Base-by-base conservation (phyloP, 1,140 invertebrate species). In the Coelopa frigida region DNA sequence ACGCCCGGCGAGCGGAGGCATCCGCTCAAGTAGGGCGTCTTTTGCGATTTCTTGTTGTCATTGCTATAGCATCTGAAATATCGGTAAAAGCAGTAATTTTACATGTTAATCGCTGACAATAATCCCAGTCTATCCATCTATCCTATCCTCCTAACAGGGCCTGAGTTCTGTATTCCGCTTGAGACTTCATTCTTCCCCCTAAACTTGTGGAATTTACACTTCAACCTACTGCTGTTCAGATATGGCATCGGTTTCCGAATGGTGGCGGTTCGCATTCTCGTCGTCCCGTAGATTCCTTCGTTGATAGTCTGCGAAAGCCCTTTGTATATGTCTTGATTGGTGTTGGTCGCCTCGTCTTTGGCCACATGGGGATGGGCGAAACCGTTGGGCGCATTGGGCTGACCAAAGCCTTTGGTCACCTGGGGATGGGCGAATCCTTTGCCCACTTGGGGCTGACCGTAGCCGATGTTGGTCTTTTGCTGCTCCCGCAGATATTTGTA, bases 141-240 rank as follows among this genome's bases (percentile, higher is more conserved):
- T n/a, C 27, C 27, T 29, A 29, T 29, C 27, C 27, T 7, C 7
- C n/a, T n/a, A n/a, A n/a, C n/a, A n/a, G n/a, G n/a, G n/a, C n/a
- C n/a, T n/a, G n/a, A n/a, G n/a, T n/a, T n/a, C n/a, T n/a, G n/a
- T n/a, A n/a, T n/a, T n/a, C n/a, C n/a, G n/a, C n/a, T n/a, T n/a
- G n/a, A n/a, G n/a, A n/a, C n/a, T n/a, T n/a, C n/a, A n/a, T n/a
- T n/a, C n/a, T n/a, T n/a, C n/a, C n/a, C n/a, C n/a, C n/a, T n/a
- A n/a, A n/a, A n/a, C n/a, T n/a, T n/a, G n/a, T n/a, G n/a, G n/a
- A n/a, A n/a, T n/a, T n/a, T n/a, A n/a, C n/a, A n/a, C n/a, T n/a
- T n/a, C n/a, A n/a, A 66, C 62, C 55, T 66, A 66, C 62, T 56
- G 49, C 62, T 66, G 52, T 62, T 66, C 43, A 66, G 38, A 44